Conservation (phyloP, 2,113 vertebrate species). For the Bos taurus region DNA sequence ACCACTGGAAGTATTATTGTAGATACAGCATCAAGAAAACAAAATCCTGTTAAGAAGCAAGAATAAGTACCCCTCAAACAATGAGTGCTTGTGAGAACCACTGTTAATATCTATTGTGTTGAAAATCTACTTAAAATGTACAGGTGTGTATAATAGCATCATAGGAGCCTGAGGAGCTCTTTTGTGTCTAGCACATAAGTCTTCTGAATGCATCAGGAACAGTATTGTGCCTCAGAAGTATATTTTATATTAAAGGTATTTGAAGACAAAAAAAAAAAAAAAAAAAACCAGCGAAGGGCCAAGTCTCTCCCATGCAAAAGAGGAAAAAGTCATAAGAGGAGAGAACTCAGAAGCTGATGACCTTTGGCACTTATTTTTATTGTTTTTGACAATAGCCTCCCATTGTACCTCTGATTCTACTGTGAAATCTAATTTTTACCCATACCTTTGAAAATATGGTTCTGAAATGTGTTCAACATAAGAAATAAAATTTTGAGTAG, state of each 20-base stretch:
- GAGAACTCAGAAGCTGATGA: not conserved
- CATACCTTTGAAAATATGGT: not conserved
- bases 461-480: not conserved
- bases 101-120: constrained; percentile 45
- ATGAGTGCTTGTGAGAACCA: constrained; percentile 47
- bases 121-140: constrained; percentile 65
- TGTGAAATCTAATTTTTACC: constrained; percentile 16
- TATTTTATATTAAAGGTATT: constrained; percentile 19
- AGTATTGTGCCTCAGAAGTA: constrained; percentile 15
- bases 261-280: not conserved
- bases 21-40: constrained; percentile 49
- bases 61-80: not conserved
- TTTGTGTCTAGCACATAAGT: constrained; percentile 47
- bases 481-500: not conserved
- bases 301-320: not conserved
- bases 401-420: not conserved
- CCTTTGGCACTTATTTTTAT: not conserved
- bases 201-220: constrained; percentile 43
- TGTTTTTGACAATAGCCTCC: not conserved
- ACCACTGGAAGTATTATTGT: not conserved
- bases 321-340: not conserved
- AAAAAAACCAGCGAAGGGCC: not conserved
- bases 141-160: constrained; percentile 16
- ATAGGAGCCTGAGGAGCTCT: not conserved
- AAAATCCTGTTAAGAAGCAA: constrained; percentile 40